Percentiles rank a stretch among this genome's conserved stretches.
These are phyloP conservation scores for Copidosoma aretas DNA, from an alignment of 2,888 invertebrate genomes.

Conservation along the genomic window DNA sequence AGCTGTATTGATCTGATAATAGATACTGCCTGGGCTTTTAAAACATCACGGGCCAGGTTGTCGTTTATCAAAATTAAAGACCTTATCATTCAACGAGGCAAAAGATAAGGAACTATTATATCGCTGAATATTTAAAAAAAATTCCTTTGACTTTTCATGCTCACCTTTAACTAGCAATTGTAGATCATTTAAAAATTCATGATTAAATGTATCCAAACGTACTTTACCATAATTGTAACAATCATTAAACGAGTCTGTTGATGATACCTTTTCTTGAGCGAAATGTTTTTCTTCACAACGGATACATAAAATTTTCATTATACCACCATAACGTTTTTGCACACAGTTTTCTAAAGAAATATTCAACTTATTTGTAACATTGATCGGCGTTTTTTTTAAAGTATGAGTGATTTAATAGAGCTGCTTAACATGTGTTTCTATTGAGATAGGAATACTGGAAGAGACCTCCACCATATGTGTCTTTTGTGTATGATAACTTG, in stretches of 20 bases:
- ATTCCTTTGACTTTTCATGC: constrained; percentile 28
- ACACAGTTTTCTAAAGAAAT: no score
- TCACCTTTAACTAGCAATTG: constrained; percentile 18
- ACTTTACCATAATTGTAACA: constrained; percentile 26
- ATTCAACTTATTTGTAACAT: no score
- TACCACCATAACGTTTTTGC: constrained; percentile 14
- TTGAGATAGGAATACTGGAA: no score
- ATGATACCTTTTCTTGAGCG: constrained; percentile 7
- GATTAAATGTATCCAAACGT: constrained; percentile 17
- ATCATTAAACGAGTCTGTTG: constrained; percentile 7
- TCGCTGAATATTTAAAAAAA: constrained; percentile 28
- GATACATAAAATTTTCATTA: constrained; percentile 12
- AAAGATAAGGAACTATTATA: constrained; percentile 35
- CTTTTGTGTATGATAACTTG: no score
- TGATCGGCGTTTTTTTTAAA: no score
- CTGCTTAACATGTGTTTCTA: no score
- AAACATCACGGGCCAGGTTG: constrained; percentile 37
- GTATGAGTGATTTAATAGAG: no score
- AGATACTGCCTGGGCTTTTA: constrained; percentile 39
- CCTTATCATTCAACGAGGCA: constrained; percentile 41
- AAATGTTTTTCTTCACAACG: constrained; percentile 25
- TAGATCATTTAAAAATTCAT: constrained; percentile 18
- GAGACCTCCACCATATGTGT: no score
- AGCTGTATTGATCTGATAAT: constrained; percentile 42
- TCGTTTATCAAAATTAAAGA: constrained; percentile 29